Base-by-base conservation (phyloP, 1,140 invertebrate genomes). In the Zeugodacus cucurbitae region DNA sequence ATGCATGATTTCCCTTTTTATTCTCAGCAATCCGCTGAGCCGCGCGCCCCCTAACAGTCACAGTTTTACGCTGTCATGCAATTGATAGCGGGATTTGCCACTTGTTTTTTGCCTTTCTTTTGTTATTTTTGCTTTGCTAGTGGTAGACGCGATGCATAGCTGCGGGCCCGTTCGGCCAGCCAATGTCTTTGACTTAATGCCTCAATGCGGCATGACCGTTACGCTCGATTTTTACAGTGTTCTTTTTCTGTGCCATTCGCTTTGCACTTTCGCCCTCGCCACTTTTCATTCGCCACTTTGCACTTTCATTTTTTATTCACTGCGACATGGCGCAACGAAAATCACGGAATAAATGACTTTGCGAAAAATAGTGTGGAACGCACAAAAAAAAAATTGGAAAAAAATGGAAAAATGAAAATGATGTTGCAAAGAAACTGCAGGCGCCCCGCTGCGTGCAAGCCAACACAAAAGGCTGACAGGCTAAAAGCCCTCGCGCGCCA, bases 271-370 rank as follows among this genome's bases (percentile, higher is more conserved):
- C 41, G 10, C 64, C 64, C 64, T 70, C 64, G 58, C 58, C 1
- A 11, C 26, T 48, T 82, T 29, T 48, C 74, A 54, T 26, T 82
- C 48, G n/a, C 41, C 74, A 82, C 74, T 82, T 82, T 82, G 41
- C 74, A 82, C 74, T 82, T 82, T 82, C 37, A 26, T 82, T 82
- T 82, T 74, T 74, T 74, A 82, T 44, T 29, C 74, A 48, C 74
- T 82, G 74, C 26, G 74, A 8, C 67, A 37, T 74, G 34, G 74
- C 44, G 41, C 34, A 82, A n/a, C 74, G 74, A 44, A 82, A 82
- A 74, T 74, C 67, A 74, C 67, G 34, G 67, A 74, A 74, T 74
- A 74, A 74, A 82, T 82, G 74, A 44, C 74, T 82, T 48, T 82
- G 74, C 67, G 67, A 74, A 54, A 26, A 48, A 82, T 14, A 82